Conservation (phyloP, 1,140 invertebrate genomes). For the Nylanderia fulva region DNA sequence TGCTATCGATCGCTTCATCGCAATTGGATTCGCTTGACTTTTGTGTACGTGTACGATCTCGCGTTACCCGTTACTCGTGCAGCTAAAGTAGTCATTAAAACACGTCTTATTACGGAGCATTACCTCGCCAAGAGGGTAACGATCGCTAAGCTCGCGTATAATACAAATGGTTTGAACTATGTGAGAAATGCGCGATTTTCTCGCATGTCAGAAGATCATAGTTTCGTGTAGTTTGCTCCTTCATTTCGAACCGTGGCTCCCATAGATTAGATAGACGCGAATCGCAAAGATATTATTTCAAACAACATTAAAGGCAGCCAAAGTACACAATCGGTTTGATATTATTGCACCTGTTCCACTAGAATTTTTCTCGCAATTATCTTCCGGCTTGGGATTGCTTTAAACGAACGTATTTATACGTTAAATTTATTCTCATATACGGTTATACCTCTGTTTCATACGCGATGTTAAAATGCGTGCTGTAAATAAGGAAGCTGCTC, state of each 20-base stretch:
- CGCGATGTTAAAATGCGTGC: neutral
- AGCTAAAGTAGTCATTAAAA: constrained; percentile 51
- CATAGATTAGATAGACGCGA: neutral
- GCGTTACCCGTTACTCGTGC: constrained; percentile 28
- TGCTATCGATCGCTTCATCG: constrained; percentile 24
- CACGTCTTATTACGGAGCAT: constrained; percentile 64
- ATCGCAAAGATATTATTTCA: constrained; percentile 8
- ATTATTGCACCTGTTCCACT: constrained; percentile 11
- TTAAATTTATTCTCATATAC: neutral
- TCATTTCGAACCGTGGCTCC: constrained; percentile 30
- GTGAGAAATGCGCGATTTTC: constrained; percentile 50
- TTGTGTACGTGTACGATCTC: constrained; percentile 1
- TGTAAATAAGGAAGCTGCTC: neutral
- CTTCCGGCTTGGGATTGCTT: neutral
- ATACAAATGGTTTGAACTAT: constrained; percentile 64
- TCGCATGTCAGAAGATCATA: constrained; percentile 67
- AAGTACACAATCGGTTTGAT: constrained; percentile 18
- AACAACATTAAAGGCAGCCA: constrained; percentile 4
- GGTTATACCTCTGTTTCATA: neutral
- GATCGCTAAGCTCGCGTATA: constrained; percentile 62
- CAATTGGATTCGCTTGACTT: constrained; percentile 41
- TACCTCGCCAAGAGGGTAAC: constrained; percentile 60
- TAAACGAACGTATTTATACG: neutral
- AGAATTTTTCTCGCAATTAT: neutral
- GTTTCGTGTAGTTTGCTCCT: constrained; percentile 22